Percentiles rank a stretch among this genome's conserved stretches.
phyloP scores from a whole-genome alignment of 92 coral and sea anemone genomes.

The Paramuricea clavata region DNA sequence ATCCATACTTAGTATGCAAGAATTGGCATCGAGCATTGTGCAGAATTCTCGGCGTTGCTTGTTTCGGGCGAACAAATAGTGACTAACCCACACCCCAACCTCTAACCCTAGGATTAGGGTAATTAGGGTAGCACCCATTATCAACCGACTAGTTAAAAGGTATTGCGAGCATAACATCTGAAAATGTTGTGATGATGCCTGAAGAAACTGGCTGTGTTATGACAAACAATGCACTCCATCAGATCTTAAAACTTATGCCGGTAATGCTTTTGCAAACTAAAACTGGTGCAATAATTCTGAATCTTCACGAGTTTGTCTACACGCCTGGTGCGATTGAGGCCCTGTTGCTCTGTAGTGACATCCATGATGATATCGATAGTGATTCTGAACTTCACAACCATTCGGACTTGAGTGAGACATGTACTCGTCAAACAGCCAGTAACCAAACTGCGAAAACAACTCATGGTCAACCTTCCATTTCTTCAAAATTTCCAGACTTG shows the following conservation, averaged over 20 bases:
- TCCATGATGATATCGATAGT: neutral
- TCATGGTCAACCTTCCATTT: slow-evolving; percentile 10
- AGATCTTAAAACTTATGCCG: slow-evolving; percentile 9
- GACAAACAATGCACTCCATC: neutral
- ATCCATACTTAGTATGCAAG: slow-evolving; percentile 25
- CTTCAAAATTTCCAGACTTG: neutral
- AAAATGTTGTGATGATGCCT: neutral
- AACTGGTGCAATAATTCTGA: neutral
- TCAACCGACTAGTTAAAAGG: neutral
- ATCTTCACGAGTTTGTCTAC: slow-evolving; percentile 10
- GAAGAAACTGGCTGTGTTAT: neutral
- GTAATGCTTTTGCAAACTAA: slow-evolving; percentile 1
- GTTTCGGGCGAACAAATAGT: slow-evolving; percentile 38
- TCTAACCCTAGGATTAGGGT: no score
- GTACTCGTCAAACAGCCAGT: neutral
- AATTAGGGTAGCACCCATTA: slow-evolving; percentile 10
- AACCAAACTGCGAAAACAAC: neutral
- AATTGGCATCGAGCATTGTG: neutral
- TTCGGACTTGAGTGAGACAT: neutral
- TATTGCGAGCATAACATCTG: neutral
- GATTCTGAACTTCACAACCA: slow-evolving; percentile 1
- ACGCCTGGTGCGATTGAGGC: slow-evolving; percentile 22
- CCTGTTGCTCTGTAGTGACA: neutral
- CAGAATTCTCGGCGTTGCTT: slow-evolving; percentile 4
- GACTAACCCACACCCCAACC: no score